Evolutionary conservation across 2,888 invertebrate genomes (phyloP).

Genomic region (Steinernema carpocapsae): DNA sequence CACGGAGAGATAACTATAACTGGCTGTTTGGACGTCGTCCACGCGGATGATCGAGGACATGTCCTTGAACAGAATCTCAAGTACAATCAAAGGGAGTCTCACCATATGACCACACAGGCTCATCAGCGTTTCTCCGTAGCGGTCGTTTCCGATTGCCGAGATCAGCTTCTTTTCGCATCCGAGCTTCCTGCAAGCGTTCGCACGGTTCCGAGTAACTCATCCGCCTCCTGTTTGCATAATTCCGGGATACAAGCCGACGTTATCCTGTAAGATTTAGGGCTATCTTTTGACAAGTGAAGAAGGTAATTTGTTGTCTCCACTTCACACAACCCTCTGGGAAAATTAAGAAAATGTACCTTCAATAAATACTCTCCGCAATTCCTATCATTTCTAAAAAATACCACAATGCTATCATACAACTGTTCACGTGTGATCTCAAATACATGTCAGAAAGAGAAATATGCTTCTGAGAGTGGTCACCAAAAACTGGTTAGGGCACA

Average conservation of each 20-base stretch:
- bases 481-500: too few relatives aligned
- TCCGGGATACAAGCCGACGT: constrained; percentile 81
- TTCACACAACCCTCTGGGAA: too few relatives aligned
- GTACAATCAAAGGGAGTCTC: not conserved
- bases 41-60: constrained; percentile 26
- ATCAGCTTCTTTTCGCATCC: constrained; percentile 73
- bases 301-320: too few relatives aligned
- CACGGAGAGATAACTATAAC: constrained; percentile 56
- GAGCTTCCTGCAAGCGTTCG: constrained; percentile 78
- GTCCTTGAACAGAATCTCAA: constrained; percentile 32
- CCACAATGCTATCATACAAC: too few relatives aligned
- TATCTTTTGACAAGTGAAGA: too few relatives aligned
- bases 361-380: too few relatives aligned
- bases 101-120: constrained; percentile 33
- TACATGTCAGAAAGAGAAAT: too few relatives aligned
- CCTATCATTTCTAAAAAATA: too few relatives aligned
- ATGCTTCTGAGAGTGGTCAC: too few relatives aligned
- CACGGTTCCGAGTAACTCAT: constrained; percentile 90
- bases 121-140: constrained; percentile 38
- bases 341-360: too few relatives aligned
- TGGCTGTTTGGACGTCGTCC: constrained; percentile 47
- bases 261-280: constrained; percentile 74
- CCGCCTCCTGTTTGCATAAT: constrained; percentile 77
- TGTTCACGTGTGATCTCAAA: too few relatives aligned
- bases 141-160: constrained; percentile 81